Conservation (phyloP, 2,797 vertebrate genomes). For the Pseudochaenichthys georgianus region DNA sequence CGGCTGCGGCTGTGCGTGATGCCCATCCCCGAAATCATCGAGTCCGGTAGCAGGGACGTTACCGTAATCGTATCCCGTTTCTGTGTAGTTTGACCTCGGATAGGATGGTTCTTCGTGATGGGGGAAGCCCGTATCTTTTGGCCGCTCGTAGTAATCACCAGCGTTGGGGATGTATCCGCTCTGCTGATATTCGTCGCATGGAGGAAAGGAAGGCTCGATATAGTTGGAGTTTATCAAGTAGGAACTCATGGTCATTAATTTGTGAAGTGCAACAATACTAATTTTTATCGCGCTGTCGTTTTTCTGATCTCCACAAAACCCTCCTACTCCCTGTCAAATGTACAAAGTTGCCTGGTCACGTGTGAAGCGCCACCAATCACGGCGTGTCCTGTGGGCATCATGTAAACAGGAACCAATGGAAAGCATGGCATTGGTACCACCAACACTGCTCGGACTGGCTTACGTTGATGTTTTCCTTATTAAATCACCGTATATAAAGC, state of each 20-base stretch:
- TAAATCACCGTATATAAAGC: conserved; percentile 81
- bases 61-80: conserved; percentile 88
- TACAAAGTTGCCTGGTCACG: conserved; percentile 94
- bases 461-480: conserved; percentile 84
- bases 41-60: conserved; percentile 83
- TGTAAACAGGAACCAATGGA: conserved; percentile 96
- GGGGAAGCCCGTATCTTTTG: conserved; percentile 90
- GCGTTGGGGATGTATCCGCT: conserved; percentile 90
- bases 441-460: conserved; percentile 76
- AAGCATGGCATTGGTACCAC: conserved; percentile 84
- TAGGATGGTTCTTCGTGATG: conserved; percentile 90
- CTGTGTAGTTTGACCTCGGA: conserved; percentile 90
- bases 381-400: conserved; percentile 90
- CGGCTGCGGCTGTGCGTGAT: conserved; percentile 84
- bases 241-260: conserved; percentile 99
- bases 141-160: conserved; percentile 91
- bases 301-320: conserved; percentile 97
- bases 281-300: conserved; percentile 99
- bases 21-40: conserved; percentile 84
- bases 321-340: conserved; percentile 93
- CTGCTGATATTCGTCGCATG: conserved; percentile 97
- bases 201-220: conserved; percentile 98
- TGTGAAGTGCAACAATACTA: conserved; percentile 97
- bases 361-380: conserved; percentile 90
- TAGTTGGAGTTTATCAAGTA: conserved; percentile 99